Base-by-base conservation (phyloP, 2,797 vertebrate species). In the Myotis findleyi region DNA sequence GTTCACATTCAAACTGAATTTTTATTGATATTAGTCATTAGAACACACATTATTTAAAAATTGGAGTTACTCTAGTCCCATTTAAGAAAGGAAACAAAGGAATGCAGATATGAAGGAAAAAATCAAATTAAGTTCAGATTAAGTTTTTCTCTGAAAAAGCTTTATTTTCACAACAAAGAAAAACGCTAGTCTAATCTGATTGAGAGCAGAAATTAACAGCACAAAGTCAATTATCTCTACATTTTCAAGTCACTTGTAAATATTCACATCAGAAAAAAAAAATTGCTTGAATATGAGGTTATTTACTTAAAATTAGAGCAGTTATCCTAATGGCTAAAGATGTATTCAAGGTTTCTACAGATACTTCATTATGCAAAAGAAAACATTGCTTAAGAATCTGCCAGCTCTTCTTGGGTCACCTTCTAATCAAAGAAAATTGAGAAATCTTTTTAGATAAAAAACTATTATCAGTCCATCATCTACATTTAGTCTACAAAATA, bases 371-470 rank as follows among this genome's bases (percentile, higher is more conserved):
- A 79, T 36, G 17, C 76, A 92, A 76, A 94, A 79, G 38, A 41
- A 81, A 87, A 95, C 27, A 83, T 18, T 91, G n/a, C 44, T 90
- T 88, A 20, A 66, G 33, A 80, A n/a, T 71, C 44, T 80, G 64
- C 64, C 72, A 91, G 7, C 20, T 81, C 64, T 87, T 93, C 77
- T 14, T 89, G 21, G 57, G 69, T 91, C 38, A 89, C 18, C 30
- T 77, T 86, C 76, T 59, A 94, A 86, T 64, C 27, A 86, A 94
- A 94, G 12, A 51, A 76, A 90, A 27, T 1, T 81, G n/a, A 96
- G 72, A 82, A 71, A 88, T 75, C 59, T 90, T 95, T 93, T 90
- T n/a, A 92, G 68, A 87, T 71, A 53, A 85, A 96, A 87, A 23
- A 80, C 21, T 51, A 82, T 18, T 89, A 64, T 41, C 92, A 73